These are phyloP conservation scores for Plecturocebus donacophilus DNA, from an alignment of 2,113 vertebrate species.

Conservation along the genomic window DNA sequence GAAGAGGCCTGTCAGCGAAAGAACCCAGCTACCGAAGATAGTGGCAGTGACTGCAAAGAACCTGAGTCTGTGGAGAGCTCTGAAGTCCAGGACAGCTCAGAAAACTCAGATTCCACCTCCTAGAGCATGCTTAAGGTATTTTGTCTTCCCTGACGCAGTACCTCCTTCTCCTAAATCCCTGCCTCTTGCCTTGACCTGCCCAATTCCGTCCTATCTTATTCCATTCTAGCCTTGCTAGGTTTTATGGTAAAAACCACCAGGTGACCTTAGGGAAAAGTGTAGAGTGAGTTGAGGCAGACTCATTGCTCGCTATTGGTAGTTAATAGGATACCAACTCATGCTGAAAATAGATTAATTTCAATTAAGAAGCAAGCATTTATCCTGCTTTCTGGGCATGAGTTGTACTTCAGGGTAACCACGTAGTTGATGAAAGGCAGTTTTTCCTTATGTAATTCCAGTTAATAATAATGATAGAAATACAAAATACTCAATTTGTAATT, in stretches of 20 bases:
- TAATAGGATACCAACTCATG: neutral
- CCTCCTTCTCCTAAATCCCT: neutral
- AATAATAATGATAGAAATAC: neutral
- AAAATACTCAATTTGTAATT: neutral
- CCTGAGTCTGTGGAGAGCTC: conserved; percentile 88
- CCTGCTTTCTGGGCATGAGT: neutral
- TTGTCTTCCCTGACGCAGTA: neutral
- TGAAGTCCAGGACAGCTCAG: conserved; percentile 88
- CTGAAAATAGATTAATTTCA: neutral
- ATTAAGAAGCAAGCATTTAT: neutral
- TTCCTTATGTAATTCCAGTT: neutral
- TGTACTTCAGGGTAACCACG: neutral
- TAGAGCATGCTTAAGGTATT: conserved; percentile 74
- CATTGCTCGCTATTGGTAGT: neutral
- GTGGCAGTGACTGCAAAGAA: conserved; percentile 80
- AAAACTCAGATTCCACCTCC: conserved; percentile 82
- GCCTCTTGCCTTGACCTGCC: neutral
- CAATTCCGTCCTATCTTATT: fast-evolving
- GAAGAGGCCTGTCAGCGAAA: neutral
- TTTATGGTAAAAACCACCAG: neutral
- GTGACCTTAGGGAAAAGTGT: no score
- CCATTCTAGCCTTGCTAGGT: neutral
- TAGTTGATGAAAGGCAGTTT: neutral
- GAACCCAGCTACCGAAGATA: neutral
- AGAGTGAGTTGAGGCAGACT: neutral